phyloP scores from a whole-genome alignment of 1,140 invertebrate species.

The Zaprionus lachaisei region DNA sequence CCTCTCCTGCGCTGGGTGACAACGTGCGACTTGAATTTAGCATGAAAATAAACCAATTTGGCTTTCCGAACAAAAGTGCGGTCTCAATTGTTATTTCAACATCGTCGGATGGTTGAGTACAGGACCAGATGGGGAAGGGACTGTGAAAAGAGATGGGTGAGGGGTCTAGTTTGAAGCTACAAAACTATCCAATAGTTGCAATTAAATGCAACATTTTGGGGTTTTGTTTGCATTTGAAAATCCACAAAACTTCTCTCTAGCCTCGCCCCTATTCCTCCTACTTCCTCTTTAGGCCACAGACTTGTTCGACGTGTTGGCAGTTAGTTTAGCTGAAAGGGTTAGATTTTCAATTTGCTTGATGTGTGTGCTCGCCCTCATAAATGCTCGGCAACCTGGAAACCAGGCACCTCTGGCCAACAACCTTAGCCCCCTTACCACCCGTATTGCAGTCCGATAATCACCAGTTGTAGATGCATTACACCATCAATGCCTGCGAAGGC shows the following conservation, averaged over 20 bases:
- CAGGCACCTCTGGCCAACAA: background rate
- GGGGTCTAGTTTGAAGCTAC: background rate
- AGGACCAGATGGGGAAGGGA: background rate
- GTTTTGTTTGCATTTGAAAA: slow-evolving; percentile 63
- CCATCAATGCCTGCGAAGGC: background rate
- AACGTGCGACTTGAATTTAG: slow-evolving; percentile 46
- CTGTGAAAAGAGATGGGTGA: background rate
- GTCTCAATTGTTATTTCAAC: slow-evolving; percentile 34
- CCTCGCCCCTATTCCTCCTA: slow-evolving; percentile 1
- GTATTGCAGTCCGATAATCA: background rate
- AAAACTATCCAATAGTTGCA: slow-evolving; percentile 68
- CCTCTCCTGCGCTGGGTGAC: background rate
- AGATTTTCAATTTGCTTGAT: slow-evolving; percentile 78
- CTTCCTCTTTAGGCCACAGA: background rate
- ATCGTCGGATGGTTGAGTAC: background rate
- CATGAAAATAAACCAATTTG: slow-evolving; percentile 75
- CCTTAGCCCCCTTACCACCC: background rate
- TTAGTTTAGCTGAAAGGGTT: slow-evolving; percentile 40
- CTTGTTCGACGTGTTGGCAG: slow-evolving; percentile 12
- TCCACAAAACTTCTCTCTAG: background rate
- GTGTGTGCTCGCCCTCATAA: slow-evolving; percentile 52
- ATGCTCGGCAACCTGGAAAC: slow-evolving; percentile 27
- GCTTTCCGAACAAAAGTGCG: slow-evolving; percentile 39
- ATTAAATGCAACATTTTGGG: slow-evolving; percentile 75
- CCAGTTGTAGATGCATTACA: background rate